Base-by-base conservation (phyloP, 2,797 vertebrate genomes). In the Rhinogobio ventralis region DNA sequence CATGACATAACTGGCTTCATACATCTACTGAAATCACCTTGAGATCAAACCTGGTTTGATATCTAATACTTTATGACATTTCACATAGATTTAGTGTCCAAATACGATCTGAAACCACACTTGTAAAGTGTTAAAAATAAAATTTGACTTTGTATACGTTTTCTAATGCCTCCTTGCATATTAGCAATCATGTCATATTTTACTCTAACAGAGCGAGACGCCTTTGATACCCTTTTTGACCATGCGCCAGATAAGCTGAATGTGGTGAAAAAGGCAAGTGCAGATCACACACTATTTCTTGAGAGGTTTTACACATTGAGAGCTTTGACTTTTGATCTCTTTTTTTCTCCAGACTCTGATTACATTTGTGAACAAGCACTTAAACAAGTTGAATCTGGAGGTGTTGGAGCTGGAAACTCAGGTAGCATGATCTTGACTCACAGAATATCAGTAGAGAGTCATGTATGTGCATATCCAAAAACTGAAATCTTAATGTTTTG, bases 161-260 rank as follows among this genome's bases (percentile, higher is more conserved):
- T 55, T 53, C 20, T 72, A 25, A 49, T 42, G n/a, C 6, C 28
- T 33, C 30, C 28, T 1, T 82, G 13, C 51, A 64, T 46, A 9
- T 28, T 19, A 84, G 23, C 57, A 45, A 53, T 72, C 39, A 30
- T 25, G 8, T 20, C 39, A 69, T 57, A 36, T 80, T 80, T 80
- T 45, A n/a, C 60, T 71, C 49, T 80, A 69, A 78, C 92, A 97
- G 96, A 97, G 90, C 93, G 96, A 23, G 96, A 97, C 80, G 96
- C 96, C 17, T 97, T 97, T 28, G 96, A 97, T 89, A 97, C 96
- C 15, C 91, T 97, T 76, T 97, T 97, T 86, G 96, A 97, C 89
- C 96, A 97, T 0, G 96, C 96, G 33, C 96, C 96, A 13, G 96
- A 97, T 92, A 97, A 97, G 80, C 95, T 97, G 86, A 97, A 96